phyloP scores from a whole-genome alignment of 2,888 invertebrate species.

The Taphrorychus bicolor region DNA sequence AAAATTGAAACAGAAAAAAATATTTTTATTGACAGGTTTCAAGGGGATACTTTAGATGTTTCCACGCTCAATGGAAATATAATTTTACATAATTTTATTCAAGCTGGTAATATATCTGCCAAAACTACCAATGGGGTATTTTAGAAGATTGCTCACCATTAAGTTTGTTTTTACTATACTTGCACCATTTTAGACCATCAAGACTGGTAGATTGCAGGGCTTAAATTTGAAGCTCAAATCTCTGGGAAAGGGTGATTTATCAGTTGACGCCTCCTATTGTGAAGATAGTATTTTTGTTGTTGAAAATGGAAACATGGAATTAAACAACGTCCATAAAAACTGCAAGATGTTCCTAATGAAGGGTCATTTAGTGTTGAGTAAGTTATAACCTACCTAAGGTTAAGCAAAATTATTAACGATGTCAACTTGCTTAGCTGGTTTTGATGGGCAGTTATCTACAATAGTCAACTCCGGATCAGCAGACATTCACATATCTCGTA shows the following conservation, averaged over 20 bases:
- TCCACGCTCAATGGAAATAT: slow-evolving; percentile 50
- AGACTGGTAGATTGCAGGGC: slow-evolving; percentile 52
- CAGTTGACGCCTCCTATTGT: slow-evolving; percentile 53
- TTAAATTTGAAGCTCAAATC: slow-evolving; percentile 47
- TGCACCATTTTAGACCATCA: slow-evolving; percentile 46
- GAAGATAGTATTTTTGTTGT: slow-evolving; percentile 48
- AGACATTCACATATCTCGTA: slow-evolving; percentile 54
- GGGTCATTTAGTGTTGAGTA: slow-evolving; percentile 51
- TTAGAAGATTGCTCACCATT: not conserved
- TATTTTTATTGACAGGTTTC: slow-evolving; percentile 51
- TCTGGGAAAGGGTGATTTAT: slow-evolving; percentile 48
- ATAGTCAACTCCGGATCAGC: slow-evolving; percentile 49
- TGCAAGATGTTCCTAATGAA: slow-evolving; percentile 48
- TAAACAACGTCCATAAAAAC: slow-evolving; percentile 53
- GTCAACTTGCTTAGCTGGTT: slow-evolving; percentile 52
- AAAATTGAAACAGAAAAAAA: slow-evolving; percentile 47
- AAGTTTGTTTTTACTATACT: slow-evolving; percentile 26
- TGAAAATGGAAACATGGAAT: slow-evolving; percentile 50
- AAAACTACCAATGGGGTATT: slow-evolving; percentile 49
- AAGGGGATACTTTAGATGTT: slow-evolving; percentile 50
- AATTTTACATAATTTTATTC: slow-evolving; percentile 48
- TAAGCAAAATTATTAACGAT: not conserved
- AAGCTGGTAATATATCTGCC: slow-evolving; percentile 50
- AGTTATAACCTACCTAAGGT: slow-evolving; percentile 10
- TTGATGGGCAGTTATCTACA: slow-evolving; percentile 55